Evolutionary conservation across 2,888 invertebrate species (phyloP), one percentile per base, ranked within the genome.

Genomic region (Folsomia candida): DNA sequence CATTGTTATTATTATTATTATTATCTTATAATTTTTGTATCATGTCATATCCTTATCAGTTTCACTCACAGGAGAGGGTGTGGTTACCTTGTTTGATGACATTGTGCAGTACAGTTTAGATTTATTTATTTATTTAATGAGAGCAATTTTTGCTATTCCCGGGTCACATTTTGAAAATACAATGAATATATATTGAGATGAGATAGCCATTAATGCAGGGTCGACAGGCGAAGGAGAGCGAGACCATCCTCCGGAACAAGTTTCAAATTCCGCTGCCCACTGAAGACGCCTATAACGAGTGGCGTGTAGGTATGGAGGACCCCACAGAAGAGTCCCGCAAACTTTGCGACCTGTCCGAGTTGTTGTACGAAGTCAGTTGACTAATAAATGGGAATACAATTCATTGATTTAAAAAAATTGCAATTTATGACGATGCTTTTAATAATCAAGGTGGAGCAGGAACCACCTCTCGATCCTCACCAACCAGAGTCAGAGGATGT

Each of bases 271-370:
- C n/a, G 11, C n/a, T 9, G 28, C 4, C 28, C 14, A 2, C 61
- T 11, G 61, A n/a, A 14, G 28, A 60, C 37, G 4, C 59, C 25
- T 61, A 61, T 29, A 61, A 61, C 6, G 61, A 61, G 29, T 61
- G 61, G 61, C 27, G 61, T 9, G 26, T 4, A 3, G 61, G 27
- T 6, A 27, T 26, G 27, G 27, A 20, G 18, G 27, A 61, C 61
- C 28, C 26, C 29, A n/a, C 61, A 14, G 61, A 61, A 26, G 28
- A 61, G 9, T n/a, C 60, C 14, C 26, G 29, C 6, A 2, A 26
- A 11, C 9, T 29, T 18, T 28, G 11, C 2, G 61, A 61, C 18
- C 27, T 28, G 2, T 26, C 29, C n/a, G 29, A 61, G 28, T 28
- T 9, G 9, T 61, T 61, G 14, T 61, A 61, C 20, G 2, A 61